Evolutionary conservation across 2,113 vertebrate species (phyloP), one percentile per base, ranked within the genome.

Genomic region (Phainopepla nitens): DNA sequence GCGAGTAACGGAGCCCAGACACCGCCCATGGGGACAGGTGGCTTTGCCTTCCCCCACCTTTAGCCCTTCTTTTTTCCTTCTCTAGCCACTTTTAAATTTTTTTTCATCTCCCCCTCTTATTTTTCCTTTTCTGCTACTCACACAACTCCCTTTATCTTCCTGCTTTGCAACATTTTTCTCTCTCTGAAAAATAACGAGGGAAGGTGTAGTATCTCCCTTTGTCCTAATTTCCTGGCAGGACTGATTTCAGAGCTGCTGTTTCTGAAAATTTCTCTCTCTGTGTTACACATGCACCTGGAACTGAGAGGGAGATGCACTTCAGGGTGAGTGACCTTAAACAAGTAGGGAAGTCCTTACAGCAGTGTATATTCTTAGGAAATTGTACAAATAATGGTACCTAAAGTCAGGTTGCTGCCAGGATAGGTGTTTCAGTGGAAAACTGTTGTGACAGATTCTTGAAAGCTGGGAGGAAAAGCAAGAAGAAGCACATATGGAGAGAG

Each of bases 11-110:
- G 71, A 76, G 60, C 36, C 18, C 36, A 2, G 27, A 2, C 77
- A 22, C 60, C 8, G 1, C 49, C 84, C n/a, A 0, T 0, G 0
- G 9, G 29, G 53, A 70, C 78, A 82, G 65, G 16, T 80, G 66
- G 49, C 85, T 96, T n/a, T 18, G 35, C 9, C 50, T 81, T 68
- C 21, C 60, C 53, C 33, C 62, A 22, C 65, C 11, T 51, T 79
- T 25, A 28, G 19, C 41, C 56, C 47, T 79, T 18, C 29, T 15
- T 64, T 61, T 61, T 49, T 16, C 62, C 70, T 79, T 60, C 56
- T 76, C 73, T 49, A 13, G 13, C 13, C 27, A 22, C 41, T 35
- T 61, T 27, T 53, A n/a, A n/a, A 10, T 39, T 39, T 39, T 41
- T 10, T 8, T 69, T 78, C 31, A 11, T 45, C 45, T 28, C 18